phyloP scores from a whole-genome alignment of 2,797 vertebrate species.

The Hypotaenidia okinawae region DNA sequence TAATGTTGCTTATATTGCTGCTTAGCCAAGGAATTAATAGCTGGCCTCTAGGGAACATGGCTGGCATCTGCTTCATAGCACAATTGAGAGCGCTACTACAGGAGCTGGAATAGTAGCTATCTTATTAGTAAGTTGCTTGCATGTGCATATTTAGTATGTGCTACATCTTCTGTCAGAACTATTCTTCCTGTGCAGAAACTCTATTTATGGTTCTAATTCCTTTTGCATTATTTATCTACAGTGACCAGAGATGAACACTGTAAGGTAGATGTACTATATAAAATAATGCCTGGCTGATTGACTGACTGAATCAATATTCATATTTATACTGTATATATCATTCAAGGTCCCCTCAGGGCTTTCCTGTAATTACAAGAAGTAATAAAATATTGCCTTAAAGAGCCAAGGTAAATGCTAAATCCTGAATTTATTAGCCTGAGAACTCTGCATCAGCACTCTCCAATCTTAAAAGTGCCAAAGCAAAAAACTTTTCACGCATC shows the following conservation, averaged over 20 bases:
- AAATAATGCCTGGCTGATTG: background rate
- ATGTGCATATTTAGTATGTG: background rate
- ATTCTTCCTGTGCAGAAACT: background rate
- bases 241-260: background rate
- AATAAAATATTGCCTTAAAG: constrained; percentile 38
- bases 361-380: background rate
- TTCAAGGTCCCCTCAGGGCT: background rate
- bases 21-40: constrained; percentile 47
- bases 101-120: background rate
- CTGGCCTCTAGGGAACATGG: background rate
- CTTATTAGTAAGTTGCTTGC: background rate
- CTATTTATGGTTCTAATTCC: constrained; percentile 25
- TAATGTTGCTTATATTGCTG: constrained; percentile 36
- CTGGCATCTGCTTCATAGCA: background rate
- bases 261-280: background rate
- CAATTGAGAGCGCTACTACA: background rate
- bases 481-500: background rate
- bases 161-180: background rate
- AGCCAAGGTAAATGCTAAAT: constrained; percentile 13
- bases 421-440: constrained; percentile 24
- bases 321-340: background rate
- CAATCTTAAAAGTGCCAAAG: background rate
- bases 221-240: constrained; percentile 1
- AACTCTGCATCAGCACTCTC: background rate
- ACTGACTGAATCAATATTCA: background rate